Base-by-base conservation (phyloP, 2,113 vertebrate species). In the Chaetodon trifascialis region DNA sequence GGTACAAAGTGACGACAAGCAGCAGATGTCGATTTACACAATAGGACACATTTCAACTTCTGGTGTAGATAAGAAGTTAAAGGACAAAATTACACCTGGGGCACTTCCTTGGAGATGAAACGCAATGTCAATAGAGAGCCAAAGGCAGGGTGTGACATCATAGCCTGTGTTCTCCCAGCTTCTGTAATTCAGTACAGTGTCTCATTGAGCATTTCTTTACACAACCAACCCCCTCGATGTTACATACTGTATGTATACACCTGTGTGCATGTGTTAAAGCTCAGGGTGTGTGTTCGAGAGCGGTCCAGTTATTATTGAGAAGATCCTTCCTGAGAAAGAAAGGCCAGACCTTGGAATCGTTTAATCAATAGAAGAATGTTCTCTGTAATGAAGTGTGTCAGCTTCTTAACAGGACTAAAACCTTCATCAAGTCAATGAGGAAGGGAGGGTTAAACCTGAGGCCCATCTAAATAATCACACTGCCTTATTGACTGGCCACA, bases 281-380 rank as follows among this genome's bases (percentile, higher is more conserved):
- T 51, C 15, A 25, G 52, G 66, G 49, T 88, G 81, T 64, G 67
- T 80, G 73, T 81, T 65, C 25, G 36, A 62, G 76, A 34, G 36
- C 58, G 54, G 47, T 80, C 76, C 82, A 93, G 93, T 95, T 93
- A 92, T 95, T 96, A 96, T 96, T 96, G 94, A 93, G 85, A 82
- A 63, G 36, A 90, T 96, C 92, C 90, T 96, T 94, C 95, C 94
- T 70, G 52, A 51, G 82, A 89, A 94, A 86, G 73, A 84, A 83
- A 97, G 95, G 94, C 94, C 95, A 96, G 93, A 88, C 92, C 93
- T 90, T 92, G 94, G 95, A 97, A 97, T 96, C 92, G 94, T 95
- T 95, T 97, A 97, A 99, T 98, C 97, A 97, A 97, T 98, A 97
- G 87, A 88, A 87, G 94, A 96, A 96, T 96, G 96, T 96, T 97